Evolutionary conservation across 1,140 invertebrate species (phyloP), one percentile per base, ranked within the genome.

Genomic region (Danaus plexippus): DNA sequence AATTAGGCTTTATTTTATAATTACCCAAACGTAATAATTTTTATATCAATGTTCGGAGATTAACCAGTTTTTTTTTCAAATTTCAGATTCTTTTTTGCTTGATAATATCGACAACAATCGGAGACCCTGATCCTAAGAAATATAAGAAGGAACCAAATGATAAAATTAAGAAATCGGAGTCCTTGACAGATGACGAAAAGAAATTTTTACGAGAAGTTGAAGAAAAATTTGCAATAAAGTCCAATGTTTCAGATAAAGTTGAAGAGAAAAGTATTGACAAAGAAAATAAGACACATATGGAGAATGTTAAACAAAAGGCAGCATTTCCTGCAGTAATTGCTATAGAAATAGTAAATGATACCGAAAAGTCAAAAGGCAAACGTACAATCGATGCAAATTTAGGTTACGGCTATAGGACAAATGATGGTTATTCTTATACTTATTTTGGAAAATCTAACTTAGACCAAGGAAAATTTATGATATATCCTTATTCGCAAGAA

Each of bases 401-500:
- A 41, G 89, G 89, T 11, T 90, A 90, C 63, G 87, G 87, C 22
- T 88, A 87, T 47, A 75, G 72, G 64, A 88, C 87, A 1, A 87
- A 87, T 57, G 70, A 75, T 52, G 89, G 89, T 9, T 89, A 89
- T 50, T 80, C 81, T 51, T 88, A 88, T 60, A 80, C 76, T 9
- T 87, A 88, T 54, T 88, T 87, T 53, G 82, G 85, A 40, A 87
- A 87, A 69, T 67, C 77, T 13, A 69, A 69, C 9, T 75, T 85
- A 66, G 77, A 84, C 48, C 84, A 87, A 68, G 88, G 88, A 43
- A 89, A 88, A 67, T 89, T 89, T 61, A 85, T 89, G 80, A 79
- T 90, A 49, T 90, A 90, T 68, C 89, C 89, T 43, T 90, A 90
- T 61, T 90, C 89, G 3, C 89, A 90, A 74, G 80, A 89, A 59